Evolutionary conservation across 2,113 vertebrate species (phyloP).

Genomic region (Otolemur garnettii): DNA sequence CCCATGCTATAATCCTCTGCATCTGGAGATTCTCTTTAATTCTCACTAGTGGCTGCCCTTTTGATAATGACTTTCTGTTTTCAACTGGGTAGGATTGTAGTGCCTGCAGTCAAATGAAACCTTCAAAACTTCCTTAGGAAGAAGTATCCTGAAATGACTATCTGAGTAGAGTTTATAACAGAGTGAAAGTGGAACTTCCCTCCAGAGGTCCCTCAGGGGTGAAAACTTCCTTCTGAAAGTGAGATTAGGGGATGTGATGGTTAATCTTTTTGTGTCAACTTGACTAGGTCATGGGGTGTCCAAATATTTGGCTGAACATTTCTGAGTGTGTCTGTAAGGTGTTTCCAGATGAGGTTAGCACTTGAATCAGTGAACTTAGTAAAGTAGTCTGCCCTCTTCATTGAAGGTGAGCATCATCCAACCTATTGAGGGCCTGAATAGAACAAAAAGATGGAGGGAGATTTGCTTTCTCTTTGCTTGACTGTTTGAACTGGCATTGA

Average conservation of each 20-base stretch:
- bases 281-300: background rate
- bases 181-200: background rate
- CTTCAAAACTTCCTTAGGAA: background rate
- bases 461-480: background rate
- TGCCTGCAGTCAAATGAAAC: background rate
- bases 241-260: background rate
- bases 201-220: background rate
- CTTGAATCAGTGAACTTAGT: constrained; percentile 14
- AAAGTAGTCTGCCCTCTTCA: background rate
- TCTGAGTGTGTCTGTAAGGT: background rate
- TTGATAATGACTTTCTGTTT: constrained; percentile 34
- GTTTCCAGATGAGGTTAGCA: background rate
- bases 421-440: background rate
- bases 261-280: background rate
- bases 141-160: background rate
- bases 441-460: background rate
- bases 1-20: background rate
- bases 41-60: background rate
- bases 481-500: background rate
- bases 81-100: background rate
- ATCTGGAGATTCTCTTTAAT: constrained; percentile 32
- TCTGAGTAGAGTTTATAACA: background rate
- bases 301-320: background rate
- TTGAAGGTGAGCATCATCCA: background rate
- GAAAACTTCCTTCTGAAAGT: background rate